A percentile compares a stretch with the other conserved stretches of the same genome.
Evolutionary conservation across 1,140 invertebrate genomes (phyloP).

Genomic region (Sycobia sp.): DNA sequence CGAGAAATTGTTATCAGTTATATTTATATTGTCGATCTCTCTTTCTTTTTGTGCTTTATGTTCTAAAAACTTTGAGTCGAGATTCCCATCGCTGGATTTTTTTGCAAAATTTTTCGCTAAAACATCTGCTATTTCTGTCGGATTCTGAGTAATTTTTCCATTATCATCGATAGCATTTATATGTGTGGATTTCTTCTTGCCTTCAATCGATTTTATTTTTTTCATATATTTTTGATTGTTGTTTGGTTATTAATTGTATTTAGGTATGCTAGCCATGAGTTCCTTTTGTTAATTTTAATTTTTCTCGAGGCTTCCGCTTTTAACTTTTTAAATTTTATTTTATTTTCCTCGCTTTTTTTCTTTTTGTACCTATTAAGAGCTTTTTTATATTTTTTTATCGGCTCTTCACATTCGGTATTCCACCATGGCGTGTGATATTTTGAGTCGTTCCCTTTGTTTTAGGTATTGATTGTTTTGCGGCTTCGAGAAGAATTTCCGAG

Average conservation of each 20-base stretch:
- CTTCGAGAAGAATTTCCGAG: too few relatives aligned
- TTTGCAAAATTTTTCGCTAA: conserved; percentile 40
- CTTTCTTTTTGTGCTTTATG: conserved; percentile 27
- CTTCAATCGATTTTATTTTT: conserved; percentile 29
- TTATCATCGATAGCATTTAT: background rate
- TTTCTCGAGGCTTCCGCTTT: background rate
- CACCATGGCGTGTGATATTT: background rate
- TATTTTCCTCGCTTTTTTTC: too few relatives aligned
- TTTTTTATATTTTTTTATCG: background rate
- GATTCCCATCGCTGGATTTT: background rate
- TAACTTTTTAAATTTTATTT: background rate
- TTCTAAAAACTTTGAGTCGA: conserved; percentile 24
- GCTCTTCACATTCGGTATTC: background rate
- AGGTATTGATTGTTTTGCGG: background rate
- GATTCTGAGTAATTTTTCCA: conserved; percentile 3
- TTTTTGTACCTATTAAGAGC: background rate
- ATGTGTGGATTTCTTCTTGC: background rate
- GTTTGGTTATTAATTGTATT: conserved; percentile 5
- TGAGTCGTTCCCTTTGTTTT: background rate
- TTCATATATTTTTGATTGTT: conserved; percentile 31
- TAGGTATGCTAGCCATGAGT: background rate
- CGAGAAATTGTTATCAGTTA: background rate
- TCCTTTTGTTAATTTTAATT: background rate
- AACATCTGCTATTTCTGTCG: conserved; percentile 38
- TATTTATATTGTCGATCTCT: background rate